Evolutionary conservation across 2,113 vertebrate genomes (phyloP).

Genomic region (Chaetodon auriga): DNA sequence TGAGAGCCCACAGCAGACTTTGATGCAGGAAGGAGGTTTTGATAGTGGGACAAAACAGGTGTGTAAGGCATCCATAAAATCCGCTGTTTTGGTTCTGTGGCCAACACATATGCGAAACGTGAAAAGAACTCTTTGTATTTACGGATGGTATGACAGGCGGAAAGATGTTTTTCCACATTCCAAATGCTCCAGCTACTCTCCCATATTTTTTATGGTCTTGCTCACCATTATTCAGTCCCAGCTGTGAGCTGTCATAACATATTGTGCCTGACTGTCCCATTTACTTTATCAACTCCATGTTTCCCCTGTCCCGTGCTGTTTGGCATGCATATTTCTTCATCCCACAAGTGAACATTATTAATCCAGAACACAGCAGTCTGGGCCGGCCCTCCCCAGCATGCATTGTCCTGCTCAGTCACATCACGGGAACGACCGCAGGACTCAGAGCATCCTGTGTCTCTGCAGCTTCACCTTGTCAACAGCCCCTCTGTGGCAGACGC

Average conservation of each 20-base stretch:
- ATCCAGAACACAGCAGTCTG: background rate
- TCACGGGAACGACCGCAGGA: conserved; percentile 10
- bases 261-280: conserved; percentile 39
- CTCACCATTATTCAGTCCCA: conserved; percentile 47
- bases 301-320: conserved; percentile 43
- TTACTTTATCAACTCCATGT: conserved; percentile 46
- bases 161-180: conserved; percentile 61
- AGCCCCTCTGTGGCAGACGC: background rate
- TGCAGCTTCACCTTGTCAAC: conserved; percentile 31
- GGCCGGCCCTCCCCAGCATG: background rate
- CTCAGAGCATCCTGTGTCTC: conserved; percentile 28
- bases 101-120: conserved; percentile 10
- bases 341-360: conserved; percentile 29
- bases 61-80: conserved; percentile 35
- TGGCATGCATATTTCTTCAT: conserved; percentile 47
- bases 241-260: conserved; percentile 46
- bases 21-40: background rate
- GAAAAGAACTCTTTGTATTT: conserved; percentile 31
- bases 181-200: conserved; percentile 27
- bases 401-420: conserved; percentile 19
- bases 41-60: conserved; percentile 37
- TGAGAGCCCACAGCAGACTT: background rate
- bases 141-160: conserved; percentile 17
- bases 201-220: conserved; percentile 34
- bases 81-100: conserved; percentile 51